A percentile compares a stretch with the other conserved stretches of the same genome.
phyloP scores from a whole-genome alignment of 2,113 vertebrate species.

The Zosterops borbonicus region DNA sequence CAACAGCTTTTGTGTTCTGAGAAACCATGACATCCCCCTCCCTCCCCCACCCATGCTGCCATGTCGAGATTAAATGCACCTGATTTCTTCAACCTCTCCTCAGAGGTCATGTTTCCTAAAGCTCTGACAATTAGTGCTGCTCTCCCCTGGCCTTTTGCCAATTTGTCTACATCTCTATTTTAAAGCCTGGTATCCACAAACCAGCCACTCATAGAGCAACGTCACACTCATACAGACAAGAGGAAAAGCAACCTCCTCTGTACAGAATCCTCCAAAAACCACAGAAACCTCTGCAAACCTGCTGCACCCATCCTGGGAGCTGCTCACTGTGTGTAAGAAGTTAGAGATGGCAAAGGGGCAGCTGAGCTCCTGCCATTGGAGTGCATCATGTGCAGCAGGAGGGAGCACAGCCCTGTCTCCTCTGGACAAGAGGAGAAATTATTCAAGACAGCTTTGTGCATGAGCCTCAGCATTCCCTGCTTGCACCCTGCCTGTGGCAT shows the following conservation, averaged over 20 bases:
- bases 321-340: background rate
- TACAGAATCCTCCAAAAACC: background rate
- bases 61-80: constrained; percentile 26
- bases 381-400: background rate
- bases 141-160: constrained; percentile 28
- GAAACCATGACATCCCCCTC: constrained; percentile 16
- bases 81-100: constrained; percentile 19
- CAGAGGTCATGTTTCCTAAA: constrained; percentile 33
- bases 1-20: constrained; percentile 27
- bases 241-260: background rate
- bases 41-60: background rate
- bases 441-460: background rate
- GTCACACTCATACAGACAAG: background rate
- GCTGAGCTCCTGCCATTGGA: background rate
- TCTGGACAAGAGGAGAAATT: background rate
- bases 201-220: background rate
- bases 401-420: background rate
- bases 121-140: constrained; percentile 40
- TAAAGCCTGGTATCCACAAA: background rate
- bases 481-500: background rate
- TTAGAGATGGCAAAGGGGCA: background rate
- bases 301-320: background rate
- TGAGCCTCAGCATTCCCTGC: background rate
- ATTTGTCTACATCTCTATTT: constrained; percentile 36
- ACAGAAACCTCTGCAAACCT: background rate